These are phyloP conservation scores for Pantelozetes paolii DNA, from an alignment of 2,888 invertebrate species.

Conservation along the genomic window DNA sequence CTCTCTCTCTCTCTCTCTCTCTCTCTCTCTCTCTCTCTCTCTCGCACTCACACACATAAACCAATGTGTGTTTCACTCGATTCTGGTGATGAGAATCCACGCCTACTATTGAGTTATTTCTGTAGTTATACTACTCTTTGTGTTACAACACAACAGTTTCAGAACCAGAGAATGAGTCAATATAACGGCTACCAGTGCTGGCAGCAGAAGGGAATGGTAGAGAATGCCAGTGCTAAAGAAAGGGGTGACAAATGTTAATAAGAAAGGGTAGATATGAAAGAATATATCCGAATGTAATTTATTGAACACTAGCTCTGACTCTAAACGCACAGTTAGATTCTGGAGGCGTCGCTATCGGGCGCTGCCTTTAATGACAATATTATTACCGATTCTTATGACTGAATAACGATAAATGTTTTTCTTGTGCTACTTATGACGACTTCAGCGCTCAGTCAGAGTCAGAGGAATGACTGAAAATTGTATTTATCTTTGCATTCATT, in stretches of 20 bases:
- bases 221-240: too few species aligned
- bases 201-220: too few species aligned
- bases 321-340: not conserved
- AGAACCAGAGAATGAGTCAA: not conserved
- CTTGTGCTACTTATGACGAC: too few species aligned
- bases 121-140: constrained; percentile 11
- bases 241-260: too few species aligned
- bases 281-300: not conserved
- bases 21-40: not conserved
- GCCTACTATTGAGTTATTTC: constrained; percentile 9
- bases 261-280: constrained; percentile 2
- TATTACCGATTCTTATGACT: constrained; percentile 8
- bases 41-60: not conserved
- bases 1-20: not conserved
- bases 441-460: too few species aligned
- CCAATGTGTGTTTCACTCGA: not conserved
- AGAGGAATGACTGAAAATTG: too few species aligned
- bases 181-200: too few species aligned
- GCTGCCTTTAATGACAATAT: not conserved
- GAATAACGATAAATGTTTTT: too few species aligned
- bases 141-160: not conserved
- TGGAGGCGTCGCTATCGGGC: constrained; percentile 18
- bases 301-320: not conserved
- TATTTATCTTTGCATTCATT: too few species aligned
- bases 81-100: not conserved